Percentiles rank a stretch among this genome's conserved stretches.
These are phyloP conservation scores for Tenrec ecaudatus DNA, from an alignment of 2,113 vertebrate genomes.

Conservation along the genomic window DNA sequence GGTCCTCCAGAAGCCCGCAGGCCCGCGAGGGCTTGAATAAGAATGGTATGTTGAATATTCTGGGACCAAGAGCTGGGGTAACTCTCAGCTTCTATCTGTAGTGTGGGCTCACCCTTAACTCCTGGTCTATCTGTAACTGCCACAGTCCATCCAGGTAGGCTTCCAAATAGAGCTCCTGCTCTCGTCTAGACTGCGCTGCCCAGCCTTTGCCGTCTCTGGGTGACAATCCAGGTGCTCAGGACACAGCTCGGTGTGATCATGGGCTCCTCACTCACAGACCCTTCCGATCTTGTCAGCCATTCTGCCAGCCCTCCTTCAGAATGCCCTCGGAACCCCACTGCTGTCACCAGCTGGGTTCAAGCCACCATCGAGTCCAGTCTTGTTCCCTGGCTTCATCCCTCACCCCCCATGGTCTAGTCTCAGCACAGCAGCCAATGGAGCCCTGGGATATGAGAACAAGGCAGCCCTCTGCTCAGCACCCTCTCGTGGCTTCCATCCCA, in stretches of 20 bases:
- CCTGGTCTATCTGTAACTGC: not conserved
- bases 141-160: not conserved
- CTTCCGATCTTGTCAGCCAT: not conserved
- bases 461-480: not conserved
- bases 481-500: not conserved
- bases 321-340: not conserved
- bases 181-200: too few relatives aligned
- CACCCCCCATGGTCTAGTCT: not conserved
- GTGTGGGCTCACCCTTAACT: not conserved
- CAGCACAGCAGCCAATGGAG: not conserved
- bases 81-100: not conserved
- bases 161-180: not conserved
- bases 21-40: rapidly evolving
- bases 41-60: not conserved
- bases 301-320: not conserved
- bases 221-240: not conserved
- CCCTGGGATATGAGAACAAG: not conserved
- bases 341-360: too few relatives aligned
- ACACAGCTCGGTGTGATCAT: rapidly evolving
- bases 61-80: not conserved
- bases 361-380: not conserved
- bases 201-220: not conserved
- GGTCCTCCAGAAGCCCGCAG: not conserved
- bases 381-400: not conserved
- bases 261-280: not conserved